These are phyloP conservation scores for Saccostrea glomerata DNA, from an alignment of 1,140 invertebrate species.

Conservation along the genomic window DNA sequence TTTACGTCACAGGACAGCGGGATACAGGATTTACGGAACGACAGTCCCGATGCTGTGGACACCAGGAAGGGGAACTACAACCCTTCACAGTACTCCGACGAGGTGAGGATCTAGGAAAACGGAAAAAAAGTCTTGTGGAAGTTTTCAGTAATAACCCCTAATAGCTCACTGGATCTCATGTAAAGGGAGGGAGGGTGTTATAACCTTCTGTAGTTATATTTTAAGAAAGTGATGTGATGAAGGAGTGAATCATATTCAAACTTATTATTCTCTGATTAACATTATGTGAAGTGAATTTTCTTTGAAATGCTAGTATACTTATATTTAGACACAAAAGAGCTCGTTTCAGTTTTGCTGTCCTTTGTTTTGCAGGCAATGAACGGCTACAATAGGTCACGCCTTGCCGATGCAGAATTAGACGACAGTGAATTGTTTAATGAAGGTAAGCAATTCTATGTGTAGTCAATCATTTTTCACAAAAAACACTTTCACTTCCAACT, in stretches of 20 bases:
- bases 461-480: not conserved
- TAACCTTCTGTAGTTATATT: too few relatives aligned
- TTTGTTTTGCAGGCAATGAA: conserved; percentile 67
- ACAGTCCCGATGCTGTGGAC: conserved; percentile 78
- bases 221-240: too few relatives aligned
- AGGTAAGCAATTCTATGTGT: conserved; percentile 56
- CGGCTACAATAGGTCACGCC: conserved; percentile 66
- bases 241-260: too few relatives aligned
- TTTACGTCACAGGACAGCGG: conserved; percentile 93
- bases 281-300: too few relatives aligned
- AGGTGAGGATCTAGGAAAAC: conserved; percentile 57
- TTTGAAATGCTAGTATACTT: too few relatives aligned
- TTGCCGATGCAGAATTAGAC: conserved; percentile 70
- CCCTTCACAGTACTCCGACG: conserved; percentile 73
- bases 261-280: too few relatives aligned
- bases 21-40: conserved; percentile 85
- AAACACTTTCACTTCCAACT: not conserved
- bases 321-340: too few relatives aligned
- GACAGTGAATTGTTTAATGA: conserved; percentile 71
- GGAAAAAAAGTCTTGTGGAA: too few relatives aligned
- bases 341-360: not conserved
- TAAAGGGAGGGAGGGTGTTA: too few relatives aligned
- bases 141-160: too few relatives aligned
- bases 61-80: conserved; percentile 68
- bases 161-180: too few relatives aligned